These are phyloP conservation scores for Cecropterus lyciades DNA, from an alignment of 1,140 invertebrate genomes.

Conservation along the genomic window DNA sequence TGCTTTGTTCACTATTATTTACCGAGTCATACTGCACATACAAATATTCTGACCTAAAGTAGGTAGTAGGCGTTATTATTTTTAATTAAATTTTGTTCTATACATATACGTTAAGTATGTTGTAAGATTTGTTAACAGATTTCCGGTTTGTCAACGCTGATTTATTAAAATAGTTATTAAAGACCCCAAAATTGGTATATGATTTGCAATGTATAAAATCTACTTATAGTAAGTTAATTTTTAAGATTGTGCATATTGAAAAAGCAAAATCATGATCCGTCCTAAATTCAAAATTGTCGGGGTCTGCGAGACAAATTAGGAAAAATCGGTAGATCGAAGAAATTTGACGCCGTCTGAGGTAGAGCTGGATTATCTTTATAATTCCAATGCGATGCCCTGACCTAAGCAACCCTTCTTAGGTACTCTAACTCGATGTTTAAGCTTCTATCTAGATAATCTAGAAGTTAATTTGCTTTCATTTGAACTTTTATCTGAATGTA, in stretches of 20 bases:
- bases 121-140: neutral
- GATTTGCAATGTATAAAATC: constrained; percentile 12
- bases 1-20: constrained; percentile 3
- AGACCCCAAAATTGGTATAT: constrained; percentile 1
- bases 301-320: constrained; percentile 38
- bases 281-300: constrained; percentile 42
- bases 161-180: constrained; percentile 1
- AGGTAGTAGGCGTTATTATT: neutral
- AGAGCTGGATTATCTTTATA: neutral
- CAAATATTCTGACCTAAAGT: neutral
- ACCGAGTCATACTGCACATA: neutral
- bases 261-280: constrained; percentile 46
- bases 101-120: neutral
- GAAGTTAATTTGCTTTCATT: neutral
- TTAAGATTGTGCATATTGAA: constrained; percentile 38
- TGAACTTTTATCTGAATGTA: neutral
- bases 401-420: neutral
- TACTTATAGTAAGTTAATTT: constrained; percentile 36
- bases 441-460: neutral
- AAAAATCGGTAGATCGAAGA: constrained; percentile 1
- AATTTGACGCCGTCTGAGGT: neutral
- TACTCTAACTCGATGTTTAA: neutral
- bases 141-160: neutral
- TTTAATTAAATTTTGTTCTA: neutral
- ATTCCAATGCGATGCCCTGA: constrained; percentile 1